phyloP scores from a whole-genome alignment of 37 sponge, comb jelly and placozoan species.

The Tethya wilhelma region DNA sequence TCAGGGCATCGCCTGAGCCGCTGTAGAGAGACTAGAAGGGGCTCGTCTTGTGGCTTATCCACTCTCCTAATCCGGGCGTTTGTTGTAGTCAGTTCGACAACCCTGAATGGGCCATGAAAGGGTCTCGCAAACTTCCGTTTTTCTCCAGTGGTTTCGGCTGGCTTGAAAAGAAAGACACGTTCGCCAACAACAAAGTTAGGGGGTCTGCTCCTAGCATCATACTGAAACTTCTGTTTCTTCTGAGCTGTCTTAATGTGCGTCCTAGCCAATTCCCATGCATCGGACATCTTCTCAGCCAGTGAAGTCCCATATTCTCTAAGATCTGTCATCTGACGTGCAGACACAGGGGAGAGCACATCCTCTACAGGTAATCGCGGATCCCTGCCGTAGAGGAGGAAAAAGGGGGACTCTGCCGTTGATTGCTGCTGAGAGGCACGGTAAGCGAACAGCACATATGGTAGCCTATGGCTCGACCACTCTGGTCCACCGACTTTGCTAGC shows the following conservation, averaged over 20 bases:
- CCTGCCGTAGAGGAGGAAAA: slow-evolving; percentile 53
- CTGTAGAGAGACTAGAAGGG: slow-evolving; percentile 38
- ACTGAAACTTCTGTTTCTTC: slow-evolving; percentile 33
- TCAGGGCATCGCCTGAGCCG: slow-evolving; percentile 41
- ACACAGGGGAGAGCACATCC: neutral
- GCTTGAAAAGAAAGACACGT: slow-evolving; percentile 50
- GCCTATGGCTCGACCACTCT: neutral
- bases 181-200: slow-evolving; percentile 27
- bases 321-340: neutral
- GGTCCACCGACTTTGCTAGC: slow-evolving; percentile 33
- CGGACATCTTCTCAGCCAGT: neutral
- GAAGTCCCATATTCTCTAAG: slow-evolving; percentile 32
- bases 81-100: slow-evolving; percentile 17
- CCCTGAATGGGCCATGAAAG: slow-evolving; percentile 50
- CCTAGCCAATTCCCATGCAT: slow-evolving; percentile 54
- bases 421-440: slow-evolving; percentile 36
- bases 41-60: slow-evolving; percentile 17
- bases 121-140: slow-evolving; percentile 34
- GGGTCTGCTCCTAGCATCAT: slow-evolving; percentile 16
- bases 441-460: slow-evolving; percentile 51
- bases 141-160: slow-evolving; percentile 28
- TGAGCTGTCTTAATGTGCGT: slow-evolving; percentile 34
- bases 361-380: slow-evolving; percentile 47
- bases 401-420: slow-evolving; percentile 57
- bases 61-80: slow-evolving; percentile 21